Percentiles rank a stretch among this genome's conserved stretches.
Evolutionary conservation across 2,888 invertebrate species (phyloP).

Genomic region (Muscina levida): DNA sequence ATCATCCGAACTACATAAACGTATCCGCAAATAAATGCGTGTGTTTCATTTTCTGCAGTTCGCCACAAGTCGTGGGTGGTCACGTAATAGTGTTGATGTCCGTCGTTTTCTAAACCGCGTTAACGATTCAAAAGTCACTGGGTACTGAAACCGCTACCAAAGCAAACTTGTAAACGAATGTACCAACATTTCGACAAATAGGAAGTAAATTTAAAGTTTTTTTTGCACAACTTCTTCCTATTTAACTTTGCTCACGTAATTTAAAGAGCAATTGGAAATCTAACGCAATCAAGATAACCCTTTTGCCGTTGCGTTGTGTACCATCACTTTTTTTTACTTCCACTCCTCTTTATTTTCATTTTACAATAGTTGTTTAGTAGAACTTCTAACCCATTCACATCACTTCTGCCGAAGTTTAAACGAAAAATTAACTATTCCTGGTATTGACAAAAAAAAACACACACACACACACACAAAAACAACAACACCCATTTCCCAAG

Average conservation of each 20-base stretch:
- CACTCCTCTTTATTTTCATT: too few species aligned
- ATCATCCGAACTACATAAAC: background rate
- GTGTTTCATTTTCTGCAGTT: constrained; percentile 2
- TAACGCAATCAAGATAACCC: too few species aligned
- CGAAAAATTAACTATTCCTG: background rate
- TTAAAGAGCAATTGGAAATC: too few species aligned
- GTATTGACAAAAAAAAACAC: background rate
- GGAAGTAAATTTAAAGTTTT: too few species aligned
- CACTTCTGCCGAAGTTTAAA: too few species aligned
- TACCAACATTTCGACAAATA: too few species aligned
- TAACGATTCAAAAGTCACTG: constrained; percentile 1
- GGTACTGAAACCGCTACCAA: background rate
- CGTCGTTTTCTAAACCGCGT: background rate
- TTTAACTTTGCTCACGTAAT: constrained; percentile 37
- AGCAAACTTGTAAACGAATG: too few species aligned
- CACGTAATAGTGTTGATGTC: background rate
- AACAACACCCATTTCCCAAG: constrained; percentile 2
- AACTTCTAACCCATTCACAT: constrained; percentile 18
- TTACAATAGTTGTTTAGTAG: too few species aligned
- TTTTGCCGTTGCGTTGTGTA: too few species aligned
- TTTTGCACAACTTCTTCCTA: too few species aligned
- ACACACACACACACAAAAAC: background rate
- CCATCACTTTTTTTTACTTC: too few species aligned
- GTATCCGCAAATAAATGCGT: constrained; percentile 24
- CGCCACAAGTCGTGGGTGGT: background rate